Evolutionary conservation across 2,888 invertebrate species (phyloP), one percentile per base, ranked within the genome.

Genomic region (Microchrysa polita): DNA sequence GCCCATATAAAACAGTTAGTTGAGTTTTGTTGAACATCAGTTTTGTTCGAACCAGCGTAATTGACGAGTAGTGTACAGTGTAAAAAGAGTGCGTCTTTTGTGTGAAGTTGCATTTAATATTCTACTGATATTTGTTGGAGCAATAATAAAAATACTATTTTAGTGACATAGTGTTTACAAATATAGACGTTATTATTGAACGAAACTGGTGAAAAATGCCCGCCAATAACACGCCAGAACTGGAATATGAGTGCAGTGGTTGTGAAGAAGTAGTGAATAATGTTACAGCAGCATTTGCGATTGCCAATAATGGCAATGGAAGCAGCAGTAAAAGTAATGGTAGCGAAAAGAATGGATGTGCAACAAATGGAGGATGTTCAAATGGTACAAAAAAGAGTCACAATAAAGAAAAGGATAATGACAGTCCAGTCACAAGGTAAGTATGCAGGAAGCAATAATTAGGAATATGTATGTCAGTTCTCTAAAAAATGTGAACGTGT

Each of bases 1-100:
- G 69, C 67, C 53, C 55, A 69, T 57, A 69, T 69, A 69, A 69
- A 69, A 69, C 22, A 34, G 69, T 69, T 57, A 57, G 23, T 22
- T 40, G 57, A 57, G n/a, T 55, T 42, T n/a, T 22, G 69, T 55
- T 69, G 10, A 12, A 57, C 20, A 57, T 69, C 69, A 69, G 69
- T 69, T n/a, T 16, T 27, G 14, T 63, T 34, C 2, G 27, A 34
- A 16, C 55, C 18, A 57, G 16, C 55, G 40, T 16, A 5, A 20
- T 16, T 16, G 55, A 16, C 55, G 55, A 10, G 18, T 10, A n/a
- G 61, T 40, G 14, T 12, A 34, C 16, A 9, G 61, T 16, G n/a
- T n/a, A n/a, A n/a, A n/a, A n/a, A n/a, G n/a, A n/a, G n/a, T n/a
- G n/a, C n/a, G 27, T 34, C 27, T 34, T 34, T n/a, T n/a, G n/a